Percentiles rank a stretch among this genome's conserved stretches.
Conservation (phyloP, 2,888 invertebrate genomes). For the Eupithecia subfuscata region DNA sequence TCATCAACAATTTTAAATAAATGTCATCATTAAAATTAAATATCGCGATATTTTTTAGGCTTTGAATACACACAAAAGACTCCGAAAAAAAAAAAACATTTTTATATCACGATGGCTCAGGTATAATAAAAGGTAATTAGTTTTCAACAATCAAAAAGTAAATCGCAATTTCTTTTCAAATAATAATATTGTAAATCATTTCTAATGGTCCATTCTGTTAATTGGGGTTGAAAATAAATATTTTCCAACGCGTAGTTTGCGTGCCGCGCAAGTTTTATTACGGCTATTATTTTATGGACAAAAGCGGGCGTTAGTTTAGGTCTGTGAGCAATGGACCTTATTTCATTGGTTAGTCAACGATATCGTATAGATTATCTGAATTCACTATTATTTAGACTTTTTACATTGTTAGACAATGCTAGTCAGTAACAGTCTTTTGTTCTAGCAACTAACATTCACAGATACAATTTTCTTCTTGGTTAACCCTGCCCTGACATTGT, state of each 20-base stretch:
- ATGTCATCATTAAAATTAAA: neutral
- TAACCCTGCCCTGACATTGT: neutral
- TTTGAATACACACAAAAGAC: neutral
- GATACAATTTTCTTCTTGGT: neutral
- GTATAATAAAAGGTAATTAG: slow-evolving; percentile 9
- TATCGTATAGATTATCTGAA: neutral
- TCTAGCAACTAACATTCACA: neutral
- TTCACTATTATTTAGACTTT: neutral
- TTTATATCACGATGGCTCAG: neutral
- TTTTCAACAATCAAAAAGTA: slow-evolving; percentile 15
- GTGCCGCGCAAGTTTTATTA: slow-evolving; percentile 15
- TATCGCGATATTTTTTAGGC: slow-evolving; percentile 1
- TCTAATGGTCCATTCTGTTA: slow-evolving; percentile 25
- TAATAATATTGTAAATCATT: slow-evolving; percentile 25
- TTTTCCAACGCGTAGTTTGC: slow-evolving; percentile 20
- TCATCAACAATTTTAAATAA: too few relatives aligned
- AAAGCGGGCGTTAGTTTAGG: slow-evolving; percentile 1
- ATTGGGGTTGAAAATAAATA: slow-evolving; percentile 24
- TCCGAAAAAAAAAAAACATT: neutral
- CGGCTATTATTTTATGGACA: slow-evolving; percentile 3
- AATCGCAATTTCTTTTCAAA: slow-evolving; percentile 9
- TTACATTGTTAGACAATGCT: neutral
- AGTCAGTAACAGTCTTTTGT: too few relatives aligned
- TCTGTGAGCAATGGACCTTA: neutral
- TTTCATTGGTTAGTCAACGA: neutral